A percentile compares a stretch with the other conserved stretches of the same genome.
Evolutionary conservation across 2,113 vertebrate genomes (phyloP).

Genomic region (Perca fluviatilis): DNA sequence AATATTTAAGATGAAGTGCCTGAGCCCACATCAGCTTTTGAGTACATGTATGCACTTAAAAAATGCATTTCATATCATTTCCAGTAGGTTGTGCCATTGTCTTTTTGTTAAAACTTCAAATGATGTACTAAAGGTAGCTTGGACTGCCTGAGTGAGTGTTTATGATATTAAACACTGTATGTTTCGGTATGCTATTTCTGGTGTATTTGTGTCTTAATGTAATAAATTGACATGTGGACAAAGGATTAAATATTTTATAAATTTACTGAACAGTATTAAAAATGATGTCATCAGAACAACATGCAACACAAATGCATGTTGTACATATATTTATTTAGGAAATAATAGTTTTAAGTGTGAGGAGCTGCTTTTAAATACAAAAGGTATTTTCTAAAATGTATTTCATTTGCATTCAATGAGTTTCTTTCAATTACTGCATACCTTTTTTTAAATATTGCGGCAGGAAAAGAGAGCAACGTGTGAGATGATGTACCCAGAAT

Average conservation of each 20-base stretch:
- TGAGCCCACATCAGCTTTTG: neutral
- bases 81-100: constrained; percentile 63
- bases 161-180: neutral
- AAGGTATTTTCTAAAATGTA: neutral
- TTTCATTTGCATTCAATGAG: neutral
- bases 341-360: neutral
- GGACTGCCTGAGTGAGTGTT: neutral
- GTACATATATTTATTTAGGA: neutral
- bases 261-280: neutral
- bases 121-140: neutral
- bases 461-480: neutral
- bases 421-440: neutral
- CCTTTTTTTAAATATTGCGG: too few relatives aligned
- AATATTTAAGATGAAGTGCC: too few relatives aligned
- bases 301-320: neutral
- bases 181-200: neutral
- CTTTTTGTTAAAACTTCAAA: constrained; percentile 9
- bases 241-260: neutral
- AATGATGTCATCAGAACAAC: neutral
- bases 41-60: neutral
- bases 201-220: neutral
- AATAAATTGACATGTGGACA: neutral
- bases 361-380: neutral
- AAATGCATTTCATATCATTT: constrained; percentile 8
- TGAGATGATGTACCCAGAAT: neutral